A percentile compares a stretch with the other conserved stretches of the same genome.
These are phyloP conservation scores for Tetranychus cinnabarinus DNA, from an alignment of 1,140 invertebrate genomes.

Conservation along the genomic window DNA sequence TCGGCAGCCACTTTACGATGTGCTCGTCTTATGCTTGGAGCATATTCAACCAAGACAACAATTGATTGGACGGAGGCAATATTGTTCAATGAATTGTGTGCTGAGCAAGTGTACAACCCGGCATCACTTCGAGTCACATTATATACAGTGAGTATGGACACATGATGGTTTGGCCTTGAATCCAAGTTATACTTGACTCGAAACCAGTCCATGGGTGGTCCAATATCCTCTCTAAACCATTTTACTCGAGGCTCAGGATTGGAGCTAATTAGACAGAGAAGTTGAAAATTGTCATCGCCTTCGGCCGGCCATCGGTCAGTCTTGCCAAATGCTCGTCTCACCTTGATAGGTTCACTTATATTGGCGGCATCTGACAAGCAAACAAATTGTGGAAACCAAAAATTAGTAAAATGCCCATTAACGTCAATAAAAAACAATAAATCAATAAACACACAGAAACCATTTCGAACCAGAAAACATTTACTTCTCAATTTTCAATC, in stretches of 20 bases:
- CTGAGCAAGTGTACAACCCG: slow-evolving; percentile 64
- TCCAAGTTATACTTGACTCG: neutral
- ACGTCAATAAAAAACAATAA: too few relatives aligned
- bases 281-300: neutral
- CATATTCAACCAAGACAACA: neutral
- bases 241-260: neutral
- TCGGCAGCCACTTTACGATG: slow-evolving; percentile 55
- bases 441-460: too few relatives aligned
- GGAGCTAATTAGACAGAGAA: neutral
- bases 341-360: neutral
- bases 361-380: neutral
- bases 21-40: neutral
- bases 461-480: too few relatives aligned
- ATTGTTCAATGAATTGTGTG: slow-evolving; percentile 52
- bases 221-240: neutral
- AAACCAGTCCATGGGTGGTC: neutral
- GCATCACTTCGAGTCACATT: slow-evolving; percentile 54
- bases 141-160: slow-evolving; percentile 55
- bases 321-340: neutral
- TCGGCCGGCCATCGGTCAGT: neutral
- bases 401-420: too few relatives aligned
- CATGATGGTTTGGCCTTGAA: slow-evolving; percentile 26
- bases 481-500: too few relatives aligned
- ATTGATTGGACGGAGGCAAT: neutral
- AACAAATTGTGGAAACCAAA: too few relatives aligned